phyloP scores from a whole-genome alignment of 2,113 vertebrate genomes.

The Nymphicus hollandicus region DNA sequence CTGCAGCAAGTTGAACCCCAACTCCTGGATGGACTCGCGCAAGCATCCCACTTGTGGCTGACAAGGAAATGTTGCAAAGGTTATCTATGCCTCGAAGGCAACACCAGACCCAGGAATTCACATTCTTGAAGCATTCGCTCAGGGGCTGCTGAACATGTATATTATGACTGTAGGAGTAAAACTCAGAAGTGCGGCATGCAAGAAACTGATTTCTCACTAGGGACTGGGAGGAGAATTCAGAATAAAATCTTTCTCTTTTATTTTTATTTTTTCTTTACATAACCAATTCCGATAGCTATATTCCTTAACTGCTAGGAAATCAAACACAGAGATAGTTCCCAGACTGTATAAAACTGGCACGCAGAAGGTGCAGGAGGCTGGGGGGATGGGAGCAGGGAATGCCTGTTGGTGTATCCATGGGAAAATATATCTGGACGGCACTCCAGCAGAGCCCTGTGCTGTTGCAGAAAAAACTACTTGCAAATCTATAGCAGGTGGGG shows the following conservation, averaged over 20 bases:
- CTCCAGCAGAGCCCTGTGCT: background rate
- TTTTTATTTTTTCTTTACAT: background rate
- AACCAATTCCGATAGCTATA: background rate
- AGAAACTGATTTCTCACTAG: background rate
- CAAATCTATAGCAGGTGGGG: background rate
- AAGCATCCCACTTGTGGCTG: background rate
- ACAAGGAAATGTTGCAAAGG: background rate
- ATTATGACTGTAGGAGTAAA: background rate
- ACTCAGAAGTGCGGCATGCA: background rate
- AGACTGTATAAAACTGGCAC: background rate
- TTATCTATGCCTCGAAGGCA: conserved; percentile 31
- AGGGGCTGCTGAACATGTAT: background rate
- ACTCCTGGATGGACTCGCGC: background rate
- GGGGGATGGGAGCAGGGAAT: background rate
- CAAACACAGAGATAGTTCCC: background rate
- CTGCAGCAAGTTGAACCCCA: background rate
- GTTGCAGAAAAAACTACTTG: background rate
- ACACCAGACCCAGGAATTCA: background rate
- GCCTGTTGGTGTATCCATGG: conserved; percentile 18
- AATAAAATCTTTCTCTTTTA: background rate
- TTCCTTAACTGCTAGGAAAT: background rate
- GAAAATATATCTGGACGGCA: background rate
- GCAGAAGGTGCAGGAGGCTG: background rate
- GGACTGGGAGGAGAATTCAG: background rate
- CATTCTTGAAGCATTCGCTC: background rate